phyloP scores from a whole-genome alignment of 2,797 vertebrate species.

The Tangara arthus region DNA sequence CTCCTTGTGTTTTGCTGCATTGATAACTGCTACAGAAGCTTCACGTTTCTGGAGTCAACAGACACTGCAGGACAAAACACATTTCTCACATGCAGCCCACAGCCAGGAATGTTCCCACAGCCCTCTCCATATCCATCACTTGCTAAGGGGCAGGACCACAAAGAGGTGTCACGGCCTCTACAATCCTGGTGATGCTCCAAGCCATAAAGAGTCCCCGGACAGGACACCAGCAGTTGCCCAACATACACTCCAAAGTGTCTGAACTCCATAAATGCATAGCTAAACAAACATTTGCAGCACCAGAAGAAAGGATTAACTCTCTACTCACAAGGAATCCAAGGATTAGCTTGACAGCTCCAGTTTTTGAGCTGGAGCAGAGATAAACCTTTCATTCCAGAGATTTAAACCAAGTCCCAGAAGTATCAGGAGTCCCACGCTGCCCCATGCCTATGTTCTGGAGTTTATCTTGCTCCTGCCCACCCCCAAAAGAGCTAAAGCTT shows the following conservation, averaged over 20 bases:
- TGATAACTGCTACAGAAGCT: neutral
- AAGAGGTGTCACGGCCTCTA: neutral
- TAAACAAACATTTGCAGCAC: neutral
- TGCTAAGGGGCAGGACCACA: neutral
- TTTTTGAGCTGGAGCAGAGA: neutral
- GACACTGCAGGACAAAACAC: conserved; percentile 34
- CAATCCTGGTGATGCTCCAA: conserved; percentile 10
- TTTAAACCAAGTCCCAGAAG: neutral
- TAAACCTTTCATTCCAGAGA: neutral
- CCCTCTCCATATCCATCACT: neutral
- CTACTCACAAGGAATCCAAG: neutral
- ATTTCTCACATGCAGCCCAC: neutral
- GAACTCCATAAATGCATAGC: neutral
- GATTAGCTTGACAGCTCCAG: neutral
- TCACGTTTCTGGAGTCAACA: neutral
- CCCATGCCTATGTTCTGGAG: neutral
- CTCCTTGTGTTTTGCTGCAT: neutral
- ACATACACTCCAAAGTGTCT: neutral
- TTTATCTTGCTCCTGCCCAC: neutral
- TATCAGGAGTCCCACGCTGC: neutral
- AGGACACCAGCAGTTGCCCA: neutral
- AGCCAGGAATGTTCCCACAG: conserved; percentile 64
- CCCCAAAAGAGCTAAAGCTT: fast-evolving
- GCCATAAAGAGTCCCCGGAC: neutral
- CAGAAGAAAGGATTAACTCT: neutral